These are phyloP conservation scores for Passer montanus DNA, from an alignment of 2,113 vertebrate species.

Conservation along the genomic window DNA sequence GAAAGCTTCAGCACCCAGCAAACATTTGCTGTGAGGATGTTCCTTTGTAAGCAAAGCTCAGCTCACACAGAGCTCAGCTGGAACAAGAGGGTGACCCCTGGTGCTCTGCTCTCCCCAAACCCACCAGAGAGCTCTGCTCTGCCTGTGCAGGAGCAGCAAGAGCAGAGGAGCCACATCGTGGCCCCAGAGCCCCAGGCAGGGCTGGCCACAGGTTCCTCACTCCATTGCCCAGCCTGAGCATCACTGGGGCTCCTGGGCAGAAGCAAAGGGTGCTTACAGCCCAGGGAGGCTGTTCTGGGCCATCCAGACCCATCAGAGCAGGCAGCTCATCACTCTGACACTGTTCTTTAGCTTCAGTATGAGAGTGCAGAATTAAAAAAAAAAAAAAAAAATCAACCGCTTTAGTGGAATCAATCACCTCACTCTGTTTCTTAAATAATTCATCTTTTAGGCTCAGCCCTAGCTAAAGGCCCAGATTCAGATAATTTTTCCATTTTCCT, in stretches of 20 bases:
- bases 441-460: not conserved
- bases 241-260: not conserved
- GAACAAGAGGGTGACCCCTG: not conserved
- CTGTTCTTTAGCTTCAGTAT: not conserved
- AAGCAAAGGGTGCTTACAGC: no score
- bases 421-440: not conserved
- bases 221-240: no score
- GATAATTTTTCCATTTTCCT: not conserved
- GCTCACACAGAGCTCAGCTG: not conserved
- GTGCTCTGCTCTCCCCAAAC: accelerated
- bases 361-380: not conserved
- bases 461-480: not conserved
- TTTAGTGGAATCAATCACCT: not conserved
- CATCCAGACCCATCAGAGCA: not conserved
- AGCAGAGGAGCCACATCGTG: accelerated
- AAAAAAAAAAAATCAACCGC: not conserved
- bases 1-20: not conserved
- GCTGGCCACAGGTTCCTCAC: not conserved
- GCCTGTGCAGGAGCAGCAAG: not conserved
- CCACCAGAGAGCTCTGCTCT: not conserved
- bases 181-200: accelerated
- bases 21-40: no score
- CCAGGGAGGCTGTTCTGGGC: not conserved
- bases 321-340: not conserved
- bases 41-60: not conserved